phyloP scores from a whole-genome alignment of 1,140 invertebrate genomes.

The Delia radicum region DNA sequence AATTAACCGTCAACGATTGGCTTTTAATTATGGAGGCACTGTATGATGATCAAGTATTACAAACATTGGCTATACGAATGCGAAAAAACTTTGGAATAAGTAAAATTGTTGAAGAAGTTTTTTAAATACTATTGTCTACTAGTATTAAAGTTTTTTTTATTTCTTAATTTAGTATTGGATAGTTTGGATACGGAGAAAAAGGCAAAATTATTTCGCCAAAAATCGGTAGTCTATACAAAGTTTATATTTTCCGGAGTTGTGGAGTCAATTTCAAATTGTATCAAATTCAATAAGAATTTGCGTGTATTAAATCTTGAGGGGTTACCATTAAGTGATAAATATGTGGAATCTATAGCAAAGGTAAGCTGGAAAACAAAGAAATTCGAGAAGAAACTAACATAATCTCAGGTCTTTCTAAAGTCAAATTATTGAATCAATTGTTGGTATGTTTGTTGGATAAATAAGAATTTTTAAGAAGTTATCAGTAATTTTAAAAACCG shows the following conservation, averaged over 20 bases:
- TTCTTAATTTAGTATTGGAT: constrained; percentile 52
- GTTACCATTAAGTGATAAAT: constrained; percentile 61
- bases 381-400: too few relatives aligned
- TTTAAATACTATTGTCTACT: not conserved
- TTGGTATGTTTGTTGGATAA: too few relatives aligned
- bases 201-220: constrained; percentile 54
- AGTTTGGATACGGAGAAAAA: constrained; percentile 62
- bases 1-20: constrained; percentile 66
- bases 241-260: constrained; percentile 58
- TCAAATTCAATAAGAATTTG: constrained; percentile 59
- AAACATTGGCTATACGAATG: constrained; percentile 58
- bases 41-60: constrained; percentile 61
- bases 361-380: constrained; percentile 30
- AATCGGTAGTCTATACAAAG: constrained; percentile 58
- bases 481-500: too few relatives aligned
- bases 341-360: constrained; percentile 59
- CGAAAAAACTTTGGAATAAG: constrained; percentile 47
- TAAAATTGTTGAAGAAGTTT: constrained; percentile 28
- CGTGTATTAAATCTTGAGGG: constrained; percentile 63
- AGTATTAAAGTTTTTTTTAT: not conserved
- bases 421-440: too few relatives aligned
- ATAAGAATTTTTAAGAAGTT: too few relatives aligned
- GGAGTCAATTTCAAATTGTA: constrained; percentile 59
- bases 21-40: constrained; percentile 62
- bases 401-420: too few relatives aligned